Conservation (phyloP, 2,113 vertebrate genomes). For the Toxotes chatareus region DNA sequence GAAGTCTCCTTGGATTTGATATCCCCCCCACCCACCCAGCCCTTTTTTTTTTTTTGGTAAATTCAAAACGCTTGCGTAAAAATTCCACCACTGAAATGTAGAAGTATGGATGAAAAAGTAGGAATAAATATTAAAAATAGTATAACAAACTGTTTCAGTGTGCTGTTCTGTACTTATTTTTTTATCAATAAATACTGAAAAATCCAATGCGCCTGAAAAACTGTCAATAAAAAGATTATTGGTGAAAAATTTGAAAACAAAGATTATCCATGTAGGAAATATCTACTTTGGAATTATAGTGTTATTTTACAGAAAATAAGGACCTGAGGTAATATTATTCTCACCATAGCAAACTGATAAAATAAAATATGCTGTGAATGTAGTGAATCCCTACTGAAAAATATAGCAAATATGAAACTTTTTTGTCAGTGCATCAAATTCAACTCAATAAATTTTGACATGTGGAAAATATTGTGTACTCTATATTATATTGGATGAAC, state of each 20-base stretch:
- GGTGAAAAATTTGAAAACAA: slow-evolving; percentile 5
- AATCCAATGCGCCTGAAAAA: not conserved
- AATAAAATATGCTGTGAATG: slow-evolving; percentile 30
- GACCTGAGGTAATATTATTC: not conserved
- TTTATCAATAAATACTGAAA: slow-evolving; percentile 5
- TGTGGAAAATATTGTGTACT: slow-evolving; percentile 56
- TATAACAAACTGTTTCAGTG: slow-evolving; percentile 3
- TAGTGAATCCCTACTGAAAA: slow-evolving; percentile 48
- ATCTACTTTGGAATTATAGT: not conserved
- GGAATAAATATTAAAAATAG: not conserved
- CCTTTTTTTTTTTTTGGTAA: not conserved
- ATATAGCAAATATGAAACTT: slow-evolving; percentile 51
- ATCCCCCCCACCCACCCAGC: not conserved
- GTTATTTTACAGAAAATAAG: slow-evolving; percentile 15
- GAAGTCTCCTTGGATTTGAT: slow-evolving; percentile 25
- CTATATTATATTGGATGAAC: slow-evolving; percentile 48
- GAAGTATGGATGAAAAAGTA: not conserved
- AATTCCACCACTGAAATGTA: slow-evolving; percentile 24
- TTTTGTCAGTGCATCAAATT: slow-evolving; percentile 46
- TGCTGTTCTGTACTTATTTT: slow-evolving; percentile 11
- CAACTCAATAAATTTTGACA: slow-evolving; percentile 60
- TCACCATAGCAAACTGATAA: slow-evolving; percentile 12
- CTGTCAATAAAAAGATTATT: not conserved
- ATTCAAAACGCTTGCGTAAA: slow-evolving; percentile 47
- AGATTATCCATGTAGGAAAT: not conserved